These are phyloP conservation scores for Ips typographus DNA, from an alignment of 1,140 invertebrate genomes.

Conservation along the genomic window DNA sequence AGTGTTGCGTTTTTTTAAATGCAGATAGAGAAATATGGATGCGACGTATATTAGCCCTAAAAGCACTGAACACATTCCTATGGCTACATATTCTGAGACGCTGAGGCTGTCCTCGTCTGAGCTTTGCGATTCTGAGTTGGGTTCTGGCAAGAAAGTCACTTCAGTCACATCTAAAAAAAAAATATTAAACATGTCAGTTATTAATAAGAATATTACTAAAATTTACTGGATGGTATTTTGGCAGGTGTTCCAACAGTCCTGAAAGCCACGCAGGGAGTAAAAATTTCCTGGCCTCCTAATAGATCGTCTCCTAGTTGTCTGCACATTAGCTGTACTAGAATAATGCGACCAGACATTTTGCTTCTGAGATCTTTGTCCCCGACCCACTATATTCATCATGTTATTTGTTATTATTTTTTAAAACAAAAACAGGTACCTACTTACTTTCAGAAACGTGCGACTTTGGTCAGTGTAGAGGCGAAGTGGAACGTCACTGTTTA, in stretches of 20 bases:
- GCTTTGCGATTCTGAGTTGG: constrained; percentile 56
- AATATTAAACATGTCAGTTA: constrained; percentile 4
- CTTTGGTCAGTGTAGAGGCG: constrained; percentile 76
- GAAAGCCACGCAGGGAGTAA: constrained; percentile 81
- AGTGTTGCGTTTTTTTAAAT: constrained; percentile 55
- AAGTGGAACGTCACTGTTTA: constrained; percentile 77
- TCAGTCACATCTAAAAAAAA: constrained; percentile 69
- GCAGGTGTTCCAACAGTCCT: constrained; percentile 77
- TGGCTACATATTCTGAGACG: constrained; percentile 74
- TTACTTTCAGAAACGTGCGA: constrained; percentile 74
- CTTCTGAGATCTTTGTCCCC: constrained; percentile 71
- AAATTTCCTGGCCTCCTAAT: constrained; percentile 58
- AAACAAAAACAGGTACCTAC: neutral
- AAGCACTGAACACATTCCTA: constrained; percentile 76
- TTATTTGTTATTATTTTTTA: neutral
- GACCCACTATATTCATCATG: constrained; percentile 65
- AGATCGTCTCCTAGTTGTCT: constrained; percentile 65
- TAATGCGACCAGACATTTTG: constrained; percentile 74
- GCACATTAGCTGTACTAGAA: constrained; percentile 77
- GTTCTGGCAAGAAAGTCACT: constrained; percentile 70
- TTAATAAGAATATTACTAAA: constrained; percentile 10
- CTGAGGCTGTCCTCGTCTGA: constrained; percentile 57
- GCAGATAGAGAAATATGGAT: constrained; percentile 78
- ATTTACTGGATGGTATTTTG: constrained; percentile 64
- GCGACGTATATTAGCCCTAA: constrained; percentile 81